phyloP scores from a whole-genome alignment of 1,140 invertebrate genomes.

The Hestina assimilis region DNA sequence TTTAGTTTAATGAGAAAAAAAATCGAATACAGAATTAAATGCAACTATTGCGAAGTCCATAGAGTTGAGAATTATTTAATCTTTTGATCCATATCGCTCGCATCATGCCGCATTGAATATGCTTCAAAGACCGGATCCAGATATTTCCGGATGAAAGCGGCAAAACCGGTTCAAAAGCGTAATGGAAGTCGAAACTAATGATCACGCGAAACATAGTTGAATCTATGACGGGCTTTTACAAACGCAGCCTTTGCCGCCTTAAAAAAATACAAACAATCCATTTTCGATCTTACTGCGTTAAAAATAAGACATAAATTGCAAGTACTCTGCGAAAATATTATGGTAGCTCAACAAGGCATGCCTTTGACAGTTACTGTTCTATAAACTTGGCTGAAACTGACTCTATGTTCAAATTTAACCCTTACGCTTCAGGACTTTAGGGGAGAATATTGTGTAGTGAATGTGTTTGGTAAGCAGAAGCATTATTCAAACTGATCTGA shows the following conservation, averaged over 20 bases:
- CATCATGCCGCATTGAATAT: slow-evolving; percentile 15
- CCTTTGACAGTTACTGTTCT: slow-evolving; percentile 53
- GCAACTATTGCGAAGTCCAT: neutral
- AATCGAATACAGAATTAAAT: no score
- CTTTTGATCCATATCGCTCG: slow-evolving; percentile 17
- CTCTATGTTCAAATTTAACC: slow-evolving; percentile 12
- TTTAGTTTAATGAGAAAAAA: no score
- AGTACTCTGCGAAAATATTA: slow-evolving; percentile 25
- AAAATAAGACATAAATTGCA: slow-evolving; percentile 27
- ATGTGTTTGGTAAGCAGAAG: slow-evolving; percentile 16
- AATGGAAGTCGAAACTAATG: slow-evolving; percentile 55
- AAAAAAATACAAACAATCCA: slow-evolving; percentile 20
- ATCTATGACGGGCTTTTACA: slow-evolving; percentile 34
- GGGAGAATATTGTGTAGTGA: slow-evolving; percentile 19
- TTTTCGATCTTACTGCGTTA: slow-evolving; percentile 21
- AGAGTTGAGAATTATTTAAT: slow-evolving; percentile 1
- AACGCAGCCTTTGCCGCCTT: slow-evolving; percentile 12
- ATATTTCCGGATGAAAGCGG: slow-evolving; percentile 48
- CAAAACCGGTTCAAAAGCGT: slow-evolving; percentile 42
- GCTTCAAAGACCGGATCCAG: slow-evolving; percentile 28
- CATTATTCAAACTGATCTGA: slow-evolving; percentile 41
- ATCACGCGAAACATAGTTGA: slow-evolving; percentile 34
- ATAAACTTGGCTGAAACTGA: slow-evolving; percentile 30
- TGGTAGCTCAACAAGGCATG: slow-evolving; percentile 33
- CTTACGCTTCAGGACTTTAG: slow-evolving; percentile 13